Evolutionary conservation across 2,888 invertebrate genomes (phyloP), one percentile per base, ranked within the genome.

Genomic region (Ferrisia virgata): DNA sequence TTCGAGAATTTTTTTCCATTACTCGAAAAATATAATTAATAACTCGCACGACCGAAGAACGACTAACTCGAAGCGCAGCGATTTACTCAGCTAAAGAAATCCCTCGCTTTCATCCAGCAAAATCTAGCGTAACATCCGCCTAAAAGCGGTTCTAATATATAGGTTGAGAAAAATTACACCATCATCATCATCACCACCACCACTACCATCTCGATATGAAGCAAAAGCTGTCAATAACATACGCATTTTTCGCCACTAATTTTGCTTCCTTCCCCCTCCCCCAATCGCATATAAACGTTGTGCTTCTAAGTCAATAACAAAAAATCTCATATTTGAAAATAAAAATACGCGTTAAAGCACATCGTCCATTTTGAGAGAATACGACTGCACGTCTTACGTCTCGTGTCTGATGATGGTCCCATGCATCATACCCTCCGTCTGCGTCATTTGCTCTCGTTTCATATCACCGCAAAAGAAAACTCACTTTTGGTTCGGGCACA

Each of bases 1-100:
- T 69, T 25, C 9, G 33, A 15, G 72, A n/a, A 33, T 72, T 72
- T 72, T n/a, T 33, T 33, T 72, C 72, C 31, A 33, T 72, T 72
- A 72, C 72, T 8, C n/a, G 5, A 13, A n/a, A 33, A 72, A 72
- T 25, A 72, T 72, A 72, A 72, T 72, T 72, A 72, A 72, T 72
- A 72, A 72, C 31, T 53, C 72, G 72, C 33, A 33, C 31, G 31
- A 33, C n/a, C 25, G 39, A 39, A 39, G 11, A 39, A 11, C 39
- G 39, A n/a, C n/a, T 11, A 39, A 39, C 39, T 39, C 39, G 39
- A 5, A 39, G 11, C 5, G 39, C 53, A 18, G 5, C 18, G 18
- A n/a, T 53, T 53, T n/a, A 53, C 53, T 8, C 40, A 40, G 40
- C 40, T 40, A 40, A 40, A 40, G 13, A 47, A 47, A 47, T 47